Percentiles rank a stretch among this genome's conserved stretches.
These are phyloP conservation scores for Spisula subtruncata DNA, from an alignment of 2,888 invertebrate species.

Conservation along the genomic window DNA sequence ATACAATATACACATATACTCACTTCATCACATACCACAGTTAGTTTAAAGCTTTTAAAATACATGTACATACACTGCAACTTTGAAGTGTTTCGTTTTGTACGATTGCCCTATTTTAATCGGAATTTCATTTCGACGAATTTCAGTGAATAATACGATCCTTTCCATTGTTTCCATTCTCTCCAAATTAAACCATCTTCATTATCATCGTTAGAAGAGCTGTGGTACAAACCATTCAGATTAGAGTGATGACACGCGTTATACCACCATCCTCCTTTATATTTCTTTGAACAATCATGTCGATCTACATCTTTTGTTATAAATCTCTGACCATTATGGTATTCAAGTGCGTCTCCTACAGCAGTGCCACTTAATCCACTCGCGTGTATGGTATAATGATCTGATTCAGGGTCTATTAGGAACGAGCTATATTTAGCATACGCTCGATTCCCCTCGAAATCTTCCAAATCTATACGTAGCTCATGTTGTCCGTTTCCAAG, in stretches of 20 bases:
- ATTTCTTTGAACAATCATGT: not conserved
- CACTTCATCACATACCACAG: too few relatives aligned
- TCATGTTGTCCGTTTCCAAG: slow-evolving; percentile 26
- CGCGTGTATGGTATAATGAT: slow-evolving; percentile 39
- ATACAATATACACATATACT: too few relatives aligned
- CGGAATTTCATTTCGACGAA: not conserved
- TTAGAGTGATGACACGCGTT: not conserved
- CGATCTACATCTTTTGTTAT: not conserved
- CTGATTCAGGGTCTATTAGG: slow-evolving; percentile 18
- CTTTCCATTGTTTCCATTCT: not conserved
- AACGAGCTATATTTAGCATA: slow-evolving; percentile 56
- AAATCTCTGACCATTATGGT: slow-evolving; percentile 27
- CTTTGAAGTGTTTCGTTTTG: too few relatives aligned
- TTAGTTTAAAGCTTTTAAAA: too few relatives aligned
- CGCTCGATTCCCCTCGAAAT: slow-evolving; percentile 43
- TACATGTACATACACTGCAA: too few relatives aligned
- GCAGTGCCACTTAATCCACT: slow-evolving; percentile 54
- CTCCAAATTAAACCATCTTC: not conserved
- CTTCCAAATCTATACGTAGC: slow-evolving; percentile 50
- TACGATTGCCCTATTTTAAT: not conserved
- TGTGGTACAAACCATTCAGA: not conserved
- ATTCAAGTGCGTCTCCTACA: slow-evolving; percentile 50
- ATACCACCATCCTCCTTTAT: not conserved
- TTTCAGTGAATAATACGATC: not conserved
- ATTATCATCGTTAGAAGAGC: not conserved